A percentile compares a stretch with the other conserved stretches of the same genome.
phyloP scores from a whole-genome alignment of 2,888 invertebrate species.

The Erebia epiphron region DNA sequence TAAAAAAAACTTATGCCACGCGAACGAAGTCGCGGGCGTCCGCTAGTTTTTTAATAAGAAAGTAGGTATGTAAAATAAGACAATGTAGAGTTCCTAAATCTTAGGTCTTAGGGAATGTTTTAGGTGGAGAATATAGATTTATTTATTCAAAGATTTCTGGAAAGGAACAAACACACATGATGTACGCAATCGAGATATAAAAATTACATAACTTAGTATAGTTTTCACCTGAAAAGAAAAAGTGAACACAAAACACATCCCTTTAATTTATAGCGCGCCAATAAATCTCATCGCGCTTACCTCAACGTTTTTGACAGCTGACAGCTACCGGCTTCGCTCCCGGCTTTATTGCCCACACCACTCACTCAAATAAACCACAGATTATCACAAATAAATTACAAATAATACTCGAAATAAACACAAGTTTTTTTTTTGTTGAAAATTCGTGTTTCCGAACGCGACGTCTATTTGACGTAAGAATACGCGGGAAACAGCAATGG shows the following conservation, averaged over 20 bases:
- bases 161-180: too few relatives aligned
- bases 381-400: slow-evolving; percentile 28
- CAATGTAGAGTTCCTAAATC: too few relatives aligned
- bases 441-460: slow-evolving; percentile 39
- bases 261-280: slow-evolving; percentile 42
- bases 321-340: slow-evolving; percentile 56
- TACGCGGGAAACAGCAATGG: slow-evolving; percentile 44
- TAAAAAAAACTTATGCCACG: too few relatives aligned
- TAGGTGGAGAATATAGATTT: too few relatives aligned
- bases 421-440: slow-evolving; percentile 8
- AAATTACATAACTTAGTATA: not conserved
- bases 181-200: too few relatives aligned
- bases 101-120: too few relatives aligned
- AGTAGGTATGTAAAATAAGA: too few relatives aligned
- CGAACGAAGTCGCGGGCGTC: too few relatives aligned
- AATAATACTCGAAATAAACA: slow-evolving; percentile 14
- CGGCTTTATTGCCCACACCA: slow-evolving; percentile 54
- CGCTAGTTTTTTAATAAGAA: too few relatives aligned
- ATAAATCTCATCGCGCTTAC: slow-evolving; percentile 57
- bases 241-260: slow-evolving; percentile 30
- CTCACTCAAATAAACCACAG: slow-evolving; percentile 52
- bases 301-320: slow-evolving; percentile 71
- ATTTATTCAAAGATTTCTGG: too few relatives aligned
- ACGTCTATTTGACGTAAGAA: slow-evolving; percentile 30
- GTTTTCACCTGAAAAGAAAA: slow-evolving; percentile 19